Evolutionary conservation across 2,888 invertebrate genomes (phyloP), one percentile per base, ranked within the genome.

Genomic region (Cyclophora albipunctata): DNA sequence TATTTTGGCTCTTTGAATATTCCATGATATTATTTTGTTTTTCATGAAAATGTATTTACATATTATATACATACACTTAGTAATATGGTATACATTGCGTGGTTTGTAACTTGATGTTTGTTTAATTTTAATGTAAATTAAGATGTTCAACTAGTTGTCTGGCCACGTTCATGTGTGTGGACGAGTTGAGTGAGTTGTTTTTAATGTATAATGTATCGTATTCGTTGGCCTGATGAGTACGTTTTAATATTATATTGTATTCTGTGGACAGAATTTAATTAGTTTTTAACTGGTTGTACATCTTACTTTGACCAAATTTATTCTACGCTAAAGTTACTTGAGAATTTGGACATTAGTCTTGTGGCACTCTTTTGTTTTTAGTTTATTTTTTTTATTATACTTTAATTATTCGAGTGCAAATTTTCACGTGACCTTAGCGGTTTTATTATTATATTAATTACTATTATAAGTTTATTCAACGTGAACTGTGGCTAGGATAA

Each of bases 1-100:
- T 83, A 84, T 86, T 87, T 88, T 86, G 86, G 87, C 87, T 87
- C 87, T 87, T 87, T 88, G 84, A 88, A 87, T 85, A 86, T 87
- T 87, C 84, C 86, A 86, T 87, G 88, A 88, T 88, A 88, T 88
- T 88, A 86, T 84, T 86, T 81, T 83, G 81, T 83, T 87, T 82
- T 85, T 87, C 84, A 84, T 84, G 79, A 86, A 87, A 86, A 82
- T 84, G 86, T 87, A 87, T 88, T 88, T 87, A 88, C 84, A 88
- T 61, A 57, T 86, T 84, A 85, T 86, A 87, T 83, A 85, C 79
- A 86, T 82, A 88, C 81, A 85, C 82, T 84, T 87, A 89, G 84
- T 87, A 82, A 84, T 84, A 81, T 88, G 81, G 84, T 88, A 89
- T 88, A 89, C 85, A 86, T 87, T 86, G 87, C 84, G 86, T 88